Evolutionary conservation across 2,113 vertebrate species (phyloP), one percentile per base, ranked within the genome.

Genomic region (Myrmophylax atrothorax): DNA sequence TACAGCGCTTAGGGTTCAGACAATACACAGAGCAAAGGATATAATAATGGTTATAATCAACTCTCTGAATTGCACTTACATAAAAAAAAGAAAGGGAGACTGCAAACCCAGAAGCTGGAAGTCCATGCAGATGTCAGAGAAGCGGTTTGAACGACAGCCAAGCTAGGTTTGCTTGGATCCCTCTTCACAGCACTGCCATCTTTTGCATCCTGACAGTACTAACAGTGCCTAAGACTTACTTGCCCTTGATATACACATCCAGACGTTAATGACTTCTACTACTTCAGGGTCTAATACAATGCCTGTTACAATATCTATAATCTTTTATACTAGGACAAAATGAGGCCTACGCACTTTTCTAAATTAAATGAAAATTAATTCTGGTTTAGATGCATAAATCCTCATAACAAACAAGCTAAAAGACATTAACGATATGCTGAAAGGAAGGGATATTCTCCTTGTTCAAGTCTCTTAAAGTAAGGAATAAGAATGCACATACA

Each of bases 151-250:
- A 42, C 0, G 0, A 52, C 18, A 62, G 64, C 42, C 59, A 82
- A 81, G 42, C 1, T 0, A 40, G 47, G 56, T 82, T 67, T 79
- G 28, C 83, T 74, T 6, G 0, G 64, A 76, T 40, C 50, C 64
- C 22, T 81, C 70, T 87, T 94, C 78, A 69, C 78, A 83, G 81
- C 56, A 59, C 76, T 92, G 88, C 93, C 88, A 76, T 80, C 84
- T 94, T 93, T 93, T 86, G 91, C 56, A 83, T 81, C 25, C 68
- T 29, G 26, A 77, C 56, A 93, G 90, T 29, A 79, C 20, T 69
- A 88, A 74, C 90, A 78, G 68, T 7, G 15, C 35, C 50, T 60
- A 31, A 92, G 85, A 78, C 22, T 42, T 47, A n/a, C 8, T 8
- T 68, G 53, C 10, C 31, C 26, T 40, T 46, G 37, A 56, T 23